Base-by-base conservation (phyloP, 1,140 invertebrate genomes). In the Temnothorax nylanderi region DNA sequence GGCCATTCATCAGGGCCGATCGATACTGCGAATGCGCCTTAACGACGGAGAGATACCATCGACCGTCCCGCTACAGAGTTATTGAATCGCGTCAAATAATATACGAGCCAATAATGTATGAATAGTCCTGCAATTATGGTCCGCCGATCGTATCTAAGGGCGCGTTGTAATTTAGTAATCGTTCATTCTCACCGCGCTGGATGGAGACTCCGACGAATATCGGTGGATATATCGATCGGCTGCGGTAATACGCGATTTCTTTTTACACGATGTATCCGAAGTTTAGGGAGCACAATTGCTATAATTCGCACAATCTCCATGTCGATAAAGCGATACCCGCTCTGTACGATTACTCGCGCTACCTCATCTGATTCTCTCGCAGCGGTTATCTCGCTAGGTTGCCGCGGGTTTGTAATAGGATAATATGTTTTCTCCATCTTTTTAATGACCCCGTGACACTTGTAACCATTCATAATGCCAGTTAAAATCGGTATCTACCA, bases 21-120 rank as follows among this genome's bases (percentile, higher is more conserved):
- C 93, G 92, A 94, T 93, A 93, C 92, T 93, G 90, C 93, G 91
- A 91, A 93, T 93, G 87, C 90, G 76, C 85, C 87, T 93, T 93
- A 94, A 93, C 92, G 91, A 91, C 89, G 88, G 75, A 87, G 87
- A 90, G 92, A 93, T 93, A 93, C 62, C 88, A 93, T 93, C 92
- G 89, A 67, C 74, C 80, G 84, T 92, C 88, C 87, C 86, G 87
- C 67, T 76, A 62, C 87, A 86, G 90, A 93, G 91, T 93, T 93
- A 94, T 94, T 94, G 93, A 94, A 94, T 93, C 89, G 90, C 93
- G 89, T 92, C 91, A 94, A 93, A 93, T 94, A 93, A 94, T 93
- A 93, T 94, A 94, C 91, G 93, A 93, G 91, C 92, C 92, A 93
- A 93, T 94, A 94, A 94, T 93, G 91, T 92, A 93, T 88, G 92